Evolutionary conservation across 2,888 invertebrate species (phyloP).

Genomic region (Pinctada fucata): DNA sequence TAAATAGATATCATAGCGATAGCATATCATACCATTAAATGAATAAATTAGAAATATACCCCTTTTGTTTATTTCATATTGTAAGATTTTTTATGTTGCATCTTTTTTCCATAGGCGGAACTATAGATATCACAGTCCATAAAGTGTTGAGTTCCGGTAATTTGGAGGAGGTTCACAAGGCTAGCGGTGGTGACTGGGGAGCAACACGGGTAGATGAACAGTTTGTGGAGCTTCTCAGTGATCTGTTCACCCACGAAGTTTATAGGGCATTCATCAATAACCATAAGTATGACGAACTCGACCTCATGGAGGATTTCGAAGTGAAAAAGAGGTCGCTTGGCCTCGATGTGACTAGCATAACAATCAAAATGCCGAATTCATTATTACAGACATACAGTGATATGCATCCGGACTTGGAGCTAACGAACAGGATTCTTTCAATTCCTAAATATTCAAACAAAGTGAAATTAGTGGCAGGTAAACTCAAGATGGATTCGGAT

Average conservation of each 20-base stretch:
- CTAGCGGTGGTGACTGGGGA: constrained; percentile 17
- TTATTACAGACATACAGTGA: neutral
- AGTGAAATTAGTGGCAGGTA: neutral
- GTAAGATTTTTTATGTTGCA: no score
- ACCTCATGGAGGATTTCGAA: neutral
- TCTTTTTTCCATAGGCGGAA: constrained; percentile 10
- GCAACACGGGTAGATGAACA: constrained; percentile 8
- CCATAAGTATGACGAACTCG: neutral
- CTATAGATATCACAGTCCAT: constrained; percentile 15
- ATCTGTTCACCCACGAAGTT: neutral
- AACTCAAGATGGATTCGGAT: neutral
- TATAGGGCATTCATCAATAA: neutral
- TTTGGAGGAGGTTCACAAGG: constrained; percentile 14
- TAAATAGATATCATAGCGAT: no score
- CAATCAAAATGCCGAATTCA: neutral
- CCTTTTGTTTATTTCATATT: no score
- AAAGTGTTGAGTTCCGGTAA: neutral
- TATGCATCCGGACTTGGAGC: neutral
- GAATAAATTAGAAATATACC: no score
- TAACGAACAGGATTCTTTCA: neutral
- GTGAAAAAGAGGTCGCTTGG: neutral
- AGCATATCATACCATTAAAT: no score
- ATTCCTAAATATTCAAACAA: neutral
- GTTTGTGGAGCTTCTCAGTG: neutral
- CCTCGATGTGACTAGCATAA: neutral